Base-by-base conservation (phyloP, 1,140 invertebrate genomes). In the Hycleus cichorii region DNA sequence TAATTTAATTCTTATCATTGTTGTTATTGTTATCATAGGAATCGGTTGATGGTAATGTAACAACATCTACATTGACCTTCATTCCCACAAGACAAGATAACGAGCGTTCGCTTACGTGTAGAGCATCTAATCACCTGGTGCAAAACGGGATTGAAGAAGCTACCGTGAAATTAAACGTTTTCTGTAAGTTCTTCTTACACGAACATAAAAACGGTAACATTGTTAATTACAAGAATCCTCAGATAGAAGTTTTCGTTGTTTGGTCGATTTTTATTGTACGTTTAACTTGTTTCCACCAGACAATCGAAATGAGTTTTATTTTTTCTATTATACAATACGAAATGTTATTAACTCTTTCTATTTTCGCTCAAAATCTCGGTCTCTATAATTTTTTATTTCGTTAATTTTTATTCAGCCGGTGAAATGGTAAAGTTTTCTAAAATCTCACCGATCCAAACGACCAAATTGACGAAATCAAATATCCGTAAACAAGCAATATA, bases 121-220 rank as follows among this genome's bases (percentile, higher is more conserved):
- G 87, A 60, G 91, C 90, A 0, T 86, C 89, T 59, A 93, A 94
- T 74, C 75, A 81, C 1, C 80, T 84, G 40, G 81, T 93, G 12
- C 82, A 84, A 63, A 81, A 80, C 45, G 83, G 85, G 8, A 80
- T 83, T 26, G 80, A 87, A 51, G 89, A 93, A 69, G 86, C 87
- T 64, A 83, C 83, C 53, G 84, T 90, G 77, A 86, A 83, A 57
- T 75, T 94, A 5, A 90, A 91, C 72, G 83, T 94, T 50, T 88
- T 85, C 70, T 93, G 90, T 90, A 77, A 88, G 87, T 86, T 77
- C 25, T 55, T 57, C 4, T 32, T 25, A 44, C 24, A 56, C 50
- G 46, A 62, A 59, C 59, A 50, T 63, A 56, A 56, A 56, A 63
- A 61, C 38, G 7, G 44, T 39, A 42, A 58, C 39, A 24, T 48